Conservation (phyloP, 2,113 vertebrate species). For the Emydura subglobosa region DNA sequence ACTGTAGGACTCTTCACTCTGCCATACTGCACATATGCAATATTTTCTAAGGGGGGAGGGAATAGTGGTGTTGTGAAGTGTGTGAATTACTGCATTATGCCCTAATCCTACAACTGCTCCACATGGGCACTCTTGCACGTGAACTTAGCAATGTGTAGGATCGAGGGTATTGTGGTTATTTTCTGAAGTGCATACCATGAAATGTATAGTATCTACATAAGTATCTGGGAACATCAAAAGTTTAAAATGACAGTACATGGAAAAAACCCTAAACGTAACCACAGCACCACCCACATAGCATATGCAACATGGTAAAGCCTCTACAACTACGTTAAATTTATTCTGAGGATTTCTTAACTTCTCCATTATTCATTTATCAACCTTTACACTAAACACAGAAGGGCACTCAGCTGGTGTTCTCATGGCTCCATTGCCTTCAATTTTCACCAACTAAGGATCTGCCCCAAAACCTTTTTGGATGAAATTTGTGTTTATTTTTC, state of each 20-base stretch:
- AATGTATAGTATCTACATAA: not conserved
- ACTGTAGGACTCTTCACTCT: not conserved
- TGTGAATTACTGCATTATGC: not conserved
- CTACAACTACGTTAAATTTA: not conserved
- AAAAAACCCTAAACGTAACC: not conserved
- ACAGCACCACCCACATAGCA: not conserved
- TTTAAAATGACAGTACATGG: not conserved
- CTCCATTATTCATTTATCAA: not conserved
- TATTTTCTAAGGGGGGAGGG: fast-evolving
- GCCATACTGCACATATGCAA: not conserved
- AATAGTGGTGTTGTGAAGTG: fast-evolving
- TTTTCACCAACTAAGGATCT: not conserved
- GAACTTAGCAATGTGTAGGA: not conserved
- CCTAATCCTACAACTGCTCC: not conserved
- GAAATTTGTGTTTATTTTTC: not conserved
- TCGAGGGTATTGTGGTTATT: not conserved
- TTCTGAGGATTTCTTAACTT: not conserved
- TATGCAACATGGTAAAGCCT: not conserved
- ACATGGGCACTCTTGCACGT: not conserved
- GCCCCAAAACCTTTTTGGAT: not conserved
- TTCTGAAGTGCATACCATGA: not conserved
- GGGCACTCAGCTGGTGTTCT: not conserved
- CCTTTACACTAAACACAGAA: not conserved
- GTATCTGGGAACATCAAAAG: not conserved
- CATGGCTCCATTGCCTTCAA: not conserved